These are phyloP conservation scores for Apamea crenata DNA, from an alignment of 2,888 invertebrate genomes.

Conservation along the genomic window DNA sequence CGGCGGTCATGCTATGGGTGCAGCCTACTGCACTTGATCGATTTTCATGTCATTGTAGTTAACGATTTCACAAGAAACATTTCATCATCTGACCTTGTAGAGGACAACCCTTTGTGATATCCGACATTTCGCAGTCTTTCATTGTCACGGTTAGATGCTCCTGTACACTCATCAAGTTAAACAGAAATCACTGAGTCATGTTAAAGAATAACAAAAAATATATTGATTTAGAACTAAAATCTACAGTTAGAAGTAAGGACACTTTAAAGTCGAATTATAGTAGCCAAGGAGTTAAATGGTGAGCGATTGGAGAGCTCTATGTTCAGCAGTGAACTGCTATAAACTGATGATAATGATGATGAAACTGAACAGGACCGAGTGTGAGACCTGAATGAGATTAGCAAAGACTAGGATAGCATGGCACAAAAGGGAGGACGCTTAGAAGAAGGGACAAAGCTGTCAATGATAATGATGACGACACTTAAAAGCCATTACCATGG, in stretches of 20 bases:
- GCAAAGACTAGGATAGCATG: neutral
- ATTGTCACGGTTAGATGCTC: neutral
- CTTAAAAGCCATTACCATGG: neutral
- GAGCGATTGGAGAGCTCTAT: neutral
- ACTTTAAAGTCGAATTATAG: neutral
- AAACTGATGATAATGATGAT: neutral
- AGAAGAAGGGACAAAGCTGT: neutral
- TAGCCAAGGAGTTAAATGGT: neutral
- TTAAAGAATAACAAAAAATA: neutral
- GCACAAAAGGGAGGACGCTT: neutral
- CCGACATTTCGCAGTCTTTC: neutral
- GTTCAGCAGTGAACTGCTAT: neutral
- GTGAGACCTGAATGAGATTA: neutral
- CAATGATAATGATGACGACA: neutral
- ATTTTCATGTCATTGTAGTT: neutral
- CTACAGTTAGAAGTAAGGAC: neutral
- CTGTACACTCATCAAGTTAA: constrained; percentile 14
- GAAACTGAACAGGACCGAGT: neutral
- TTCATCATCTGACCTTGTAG: constrained; percentile 1
- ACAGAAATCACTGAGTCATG: constrained; percentile 27
- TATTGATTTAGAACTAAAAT: neutral
- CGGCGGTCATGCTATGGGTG: neutral
- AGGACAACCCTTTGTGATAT: constrained; percentile 11
- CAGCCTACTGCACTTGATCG: neutral
- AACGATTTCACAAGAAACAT: neutral